Percentiles rank a stretch among this genome's conserved stretches.
These are phyloP conservation scores for Buteo buteo DNA, from an alignment of 2,113 vertebrate genomes.

Conservation along the genomic window DNA sequence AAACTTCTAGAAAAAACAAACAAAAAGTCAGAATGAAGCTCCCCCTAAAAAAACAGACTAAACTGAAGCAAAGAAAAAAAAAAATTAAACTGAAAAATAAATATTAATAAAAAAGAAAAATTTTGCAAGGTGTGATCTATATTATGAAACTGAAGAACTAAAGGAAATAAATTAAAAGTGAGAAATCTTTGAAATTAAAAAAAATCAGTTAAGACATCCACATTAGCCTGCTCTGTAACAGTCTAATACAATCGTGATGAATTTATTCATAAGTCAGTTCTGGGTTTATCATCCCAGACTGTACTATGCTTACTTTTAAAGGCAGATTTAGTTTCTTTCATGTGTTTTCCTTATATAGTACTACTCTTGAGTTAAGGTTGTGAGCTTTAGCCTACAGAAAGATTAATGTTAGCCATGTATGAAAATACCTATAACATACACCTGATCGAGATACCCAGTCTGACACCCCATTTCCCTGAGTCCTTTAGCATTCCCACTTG, in stretches of 20 bases:
- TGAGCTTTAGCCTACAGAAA: neutral
- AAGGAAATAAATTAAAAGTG: neutral
- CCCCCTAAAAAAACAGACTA: neutral
- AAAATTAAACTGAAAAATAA: neutral
- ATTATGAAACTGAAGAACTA: neutral
- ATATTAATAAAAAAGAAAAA: neutral
- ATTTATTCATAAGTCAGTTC: neutral
- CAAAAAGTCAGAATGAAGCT: neutral
- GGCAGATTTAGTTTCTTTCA: neutral
- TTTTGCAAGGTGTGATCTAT: neutral
- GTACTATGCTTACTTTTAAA: neutral
- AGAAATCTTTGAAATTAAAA: neutral
- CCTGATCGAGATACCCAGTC: neutral
- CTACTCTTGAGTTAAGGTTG: neutral
- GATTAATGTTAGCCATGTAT: neutral
- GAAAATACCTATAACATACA: neutral
- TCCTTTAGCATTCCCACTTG: neutral
- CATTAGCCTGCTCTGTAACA: neutral
- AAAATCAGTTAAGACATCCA: neutral
- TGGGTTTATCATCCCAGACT: neutral
- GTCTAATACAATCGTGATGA: neutral
- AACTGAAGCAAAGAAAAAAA: neutral
- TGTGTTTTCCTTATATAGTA: neutral
- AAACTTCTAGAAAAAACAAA: neutral
- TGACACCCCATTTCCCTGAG: neutral